Conservation (phyloP, 1,140 invertebrate species). For the Cyclargus thomasi region DNA sequence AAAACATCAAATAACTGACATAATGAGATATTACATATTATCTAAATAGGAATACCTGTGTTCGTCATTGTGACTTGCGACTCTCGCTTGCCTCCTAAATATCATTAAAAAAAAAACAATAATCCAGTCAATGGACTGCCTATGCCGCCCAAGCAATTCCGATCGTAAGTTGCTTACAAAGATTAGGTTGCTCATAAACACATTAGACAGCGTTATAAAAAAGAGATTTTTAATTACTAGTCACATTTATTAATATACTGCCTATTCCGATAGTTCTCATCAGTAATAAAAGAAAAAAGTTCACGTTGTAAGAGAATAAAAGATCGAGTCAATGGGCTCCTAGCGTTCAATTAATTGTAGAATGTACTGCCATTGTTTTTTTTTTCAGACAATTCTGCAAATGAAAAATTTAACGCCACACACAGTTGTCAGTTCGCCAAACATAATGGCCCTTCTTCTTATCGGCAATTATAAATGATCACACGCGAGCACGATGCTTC, state of each 20-base stretch:
- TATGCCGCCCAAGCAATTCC: too few relatives aligned
- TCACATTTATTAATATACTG: not conserved
- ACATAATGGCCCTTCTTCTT: too few relatives aligned
- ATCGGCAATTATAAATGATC: too few relatives aligned
- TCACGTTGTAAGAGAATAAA: not conserved
- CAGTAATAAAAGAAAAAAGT: not conserved
- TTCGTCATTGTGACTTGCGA: too few relatives aligned
- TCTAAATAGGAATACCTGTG: too few relatives aligned
- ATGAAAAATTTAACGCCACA: not conserved
- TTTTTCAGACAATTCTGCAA: not conserved
- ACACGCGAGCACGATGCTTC: too few relatives aligned
- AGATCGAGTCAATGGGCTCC: not conserved
- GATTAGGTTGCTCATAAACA: too few relatives aligned
- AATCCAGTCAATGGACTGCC: too few relatives aligned
- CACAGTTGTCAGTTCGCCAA: not conserved
- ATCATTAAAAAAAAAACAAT: too few relatives aligned
- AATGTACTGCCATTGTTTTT: not conserved
- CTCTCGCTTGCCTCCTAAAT: too few relatives aligned
- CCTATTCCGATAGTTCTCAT: not conserved
- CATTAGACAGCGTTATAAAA: not conserved
- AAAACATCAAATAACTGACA: too few relatives aligned
- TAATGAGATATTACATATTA: too few relatives aligned
- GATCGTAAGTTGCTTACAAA: not conserved
- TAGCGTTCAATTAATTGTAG: constrained; percentile 9
- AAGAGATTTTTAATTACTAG: not conserved